phyloP scores from a whole-genome alignment of 2,113 vertebrate genomes.

The Peromyscus leucopus region DNA sequence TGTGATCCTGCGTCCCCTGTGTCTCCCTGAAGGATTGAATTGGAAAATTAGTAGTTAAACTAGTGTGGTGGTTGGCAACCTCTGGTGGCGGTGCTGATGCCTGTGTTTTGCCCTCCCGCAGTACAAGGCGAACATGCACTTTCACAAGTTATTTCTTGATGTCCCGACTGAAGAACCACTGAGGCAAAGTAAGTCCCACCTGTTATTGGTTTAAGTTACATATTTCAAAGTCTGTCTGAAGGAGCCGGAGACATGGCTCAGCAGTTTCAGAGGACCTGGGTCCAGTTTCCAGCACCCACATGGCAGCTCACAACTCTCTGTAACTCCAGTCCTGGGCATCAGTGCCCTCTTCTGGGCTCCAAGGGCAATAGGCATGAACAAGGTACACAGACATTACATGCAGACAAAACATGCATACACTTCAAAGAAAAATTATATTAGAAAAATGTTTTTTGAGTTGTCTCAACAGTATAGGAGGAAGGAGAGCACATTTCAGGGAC shows the following conservation, averaged over 20 bases:
- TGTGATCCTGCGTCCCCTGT: neutral
- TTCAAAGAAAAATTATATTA: neutral
- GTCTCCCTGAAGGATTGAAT: neutral
- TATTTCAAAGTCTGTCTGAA: neutral
- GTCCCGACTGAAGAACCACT: slow-evolving; percentile 94
- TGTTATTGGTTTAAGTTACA: neutral
- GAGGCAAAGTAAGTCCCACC: slow-evolving; percentile 93
- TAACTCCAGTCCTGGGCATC: neutral
- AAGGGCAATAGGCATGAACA: neutral
- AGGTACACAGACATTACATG: neutral
- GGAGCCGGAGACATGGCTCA: neutral
- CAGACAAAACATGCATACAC: neutral
- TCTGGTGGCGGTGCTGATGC: fast-evolving
- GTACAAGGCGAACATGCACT: slow-evolving; percentile 95
- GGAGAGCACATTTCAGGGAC: neutral
- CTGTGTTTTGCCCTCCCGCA: slow-evolving; percentile 81
- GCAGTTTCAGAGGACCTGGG: neutral
- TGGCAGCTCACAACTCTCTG: neutral
- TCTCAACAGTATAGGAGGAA: neutral
- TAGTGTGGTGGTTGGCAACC: neutral
- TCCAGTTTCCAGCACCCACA: neutral
- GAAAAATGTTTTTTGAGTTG: neutral
- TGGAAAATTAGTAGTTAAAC: neutral
- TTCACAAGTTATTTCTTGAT: slow-evolving; percentile 97
- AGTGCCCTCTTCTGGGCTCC: neutral